Evolutionary conservation across 1,140 invertebrate species (phyloP), one percentile per base, ranked within the genome.

Genomic region (Sminthurides bifidus): DNA sequence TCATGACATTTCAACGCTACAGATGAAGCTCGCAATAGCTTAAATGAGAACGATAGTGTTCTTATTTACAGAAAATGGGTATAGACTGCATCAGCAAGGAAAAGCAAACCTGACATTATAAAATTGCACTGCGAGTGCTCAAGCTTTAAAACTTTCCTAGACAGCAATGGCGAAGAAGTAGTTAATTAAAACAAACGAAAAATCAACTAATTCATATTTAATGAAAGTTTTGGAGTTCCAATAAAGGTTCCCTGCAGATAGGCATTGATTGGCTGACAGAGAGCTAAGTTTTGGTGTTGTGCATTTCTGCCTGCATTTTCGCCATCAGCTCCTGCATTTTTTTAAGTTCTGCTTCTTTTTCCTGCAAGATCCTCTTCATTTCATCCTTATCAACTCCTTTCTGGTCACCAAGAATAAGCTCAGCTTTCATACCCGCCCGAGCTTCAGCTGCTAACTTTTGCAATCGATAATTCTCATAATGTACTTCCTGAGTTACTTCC

Each of bases 391-490:
- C 57, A 8, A 23, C 51, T 29, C 38, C 56, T 24, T 38, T 45
- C 6, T 52, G 23, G 12, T 52, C 17, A 48, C 60, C 59, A 0
- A 61, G 21, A 38, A 57, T 56, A 12, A 64, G 44, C 43, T 65
- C 63, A 3, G 63, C 63, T 41, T 59, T 56, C 14, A 59, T 56
- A 15, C 63, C 63, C 24, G 57, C 60, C 14, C 57, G 81, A 24
- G 80, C 83, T 58, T 83, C 84, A 71, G 87, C 84, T 17, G 84
- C 87, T 55, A 91, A 72, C 66, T 85, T 77, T 69, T 92, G 86
- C 17, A 86, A 87, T 52, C 92, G 78, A 69, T 93, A 96, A 73
- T 95, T 96, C 74, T 96, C 92, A 71, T 96, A 96, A 73, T 95
- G 92, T 19, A 95, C 89, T 71, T 59, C 57, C 15, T 57, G 54